Evolutionary conservation across 2,113 vertebrate species (phyloP).

Genomic region (Oreochromis tanganicae): DNA sequence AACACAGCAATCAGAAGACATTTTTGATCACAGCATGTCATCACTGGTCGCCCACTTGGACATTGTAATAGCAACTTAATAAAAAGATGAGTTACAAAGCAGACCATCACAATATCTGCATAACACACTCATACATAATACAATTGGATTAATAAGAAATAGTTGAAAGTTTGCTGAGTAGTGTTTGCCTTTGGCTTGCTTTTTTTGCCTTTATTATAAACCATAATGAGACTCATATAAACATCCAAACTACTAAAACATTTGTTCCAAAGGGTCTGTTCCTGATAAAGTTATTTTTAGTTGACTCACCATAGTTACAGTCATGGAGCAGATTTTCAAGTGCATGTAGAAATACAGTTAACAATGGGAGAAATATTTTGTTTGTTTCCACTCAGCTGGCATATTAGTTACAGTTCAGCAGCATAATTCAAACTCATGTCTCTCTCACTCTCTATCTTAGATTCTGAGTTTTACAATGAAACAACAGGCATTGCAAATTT

Average conservation of each 20-base stretch:
- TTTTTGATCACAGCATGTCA: background rate
- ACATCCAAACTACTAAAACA: background rate
- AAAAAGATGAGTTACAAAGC: background rate
- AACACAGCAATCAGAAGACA: background rate
- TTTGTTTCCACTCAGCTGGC: background rate
- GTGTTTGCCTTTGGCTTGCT: background rate
- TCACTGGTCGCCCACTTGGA: background rate
- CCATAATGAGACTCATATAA: accelerated
- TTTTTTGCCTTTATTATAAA: background rate
- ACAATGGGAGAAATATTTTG: background rate
- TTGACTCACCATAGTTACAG: background rate
- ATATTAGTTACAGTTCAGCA: background rate
- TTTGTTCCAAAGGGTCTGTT: background rate
- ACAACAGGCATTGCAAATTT: background rate
- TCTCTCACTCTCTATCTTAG: background rate
- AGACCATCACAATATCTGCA: background rate
- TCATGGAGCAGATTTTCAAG: background rate
- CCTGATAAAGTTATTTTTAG: background rate
- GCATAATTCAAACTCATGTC: background rate
- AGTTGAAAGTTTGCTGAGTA: background rate
- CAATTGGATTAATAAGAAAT: background rate
- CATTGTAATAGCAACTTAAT: background rate
- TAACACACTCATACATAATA: background rate
- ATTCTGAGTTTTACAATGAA: background rate
- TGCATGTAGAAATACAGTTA: background rate